Evolutionary conservation across 2,113 vertebrate species (phyloP), one percentile per base, ranked within the genome.

Genomic region (Pterocles gutturalis): DNA sequence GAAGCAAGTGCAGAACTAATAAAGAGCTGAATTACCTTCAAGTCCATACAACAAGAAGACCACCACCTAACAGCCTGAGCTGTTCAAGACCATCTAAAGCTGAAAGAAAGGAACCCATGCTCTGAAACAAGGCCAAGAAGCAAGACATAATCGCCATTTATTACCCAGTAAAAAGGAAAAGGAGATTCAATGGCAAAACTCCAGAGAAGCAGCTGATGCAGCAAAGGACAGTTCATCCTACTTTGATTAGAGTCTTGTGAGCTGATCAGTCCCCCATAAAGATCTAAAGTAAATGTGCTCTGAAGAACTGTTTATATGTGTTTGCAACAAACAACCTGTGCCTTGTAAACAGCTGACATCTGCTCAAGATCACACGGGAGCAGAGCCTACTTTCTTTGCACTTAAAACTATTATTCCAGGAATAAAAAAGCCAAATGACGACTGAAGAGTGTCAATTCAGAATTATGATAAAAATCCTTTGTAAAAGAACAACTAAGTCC

Each of bases 21-120:
- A 98, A 98, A 98, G 97, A 91, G 89, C 83, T 84, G 93, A 97
- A 98, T 97, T 97, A 98, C 96, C 86, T 97, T 93, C 96, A 97
- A 97, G 96, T 92, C 94, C 91, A 90, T 96, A 89, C 84, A 89
- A 98, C 84, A 96, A 97, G 87, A 85, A 87, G 96, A 94, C 92
- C 97, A 98, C 77, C 87, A 95, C 54, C 73, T 93, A 94, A 92
- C 89, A 18, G 5, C 62, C 28, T 7, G n/a, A 55, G 34, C 54
- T 91, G 58, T 91, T 97, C 85, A 81, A 89, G 85, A 96, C 90
- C 95, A 96, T 64, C 75, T 81, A 88, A 94, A 95, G 94, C 55
- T 90, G 85, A 96, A 96, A 95, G 82, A 96, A 97, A 97, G 87
- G 93, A 96, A 95, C 78, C 77, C 96, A 60, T 33, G 77, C 81